phyloP scores from a whole-genome alignment of 2,113 vertebrate species.

The Anthoscopus minutus region DNA sequence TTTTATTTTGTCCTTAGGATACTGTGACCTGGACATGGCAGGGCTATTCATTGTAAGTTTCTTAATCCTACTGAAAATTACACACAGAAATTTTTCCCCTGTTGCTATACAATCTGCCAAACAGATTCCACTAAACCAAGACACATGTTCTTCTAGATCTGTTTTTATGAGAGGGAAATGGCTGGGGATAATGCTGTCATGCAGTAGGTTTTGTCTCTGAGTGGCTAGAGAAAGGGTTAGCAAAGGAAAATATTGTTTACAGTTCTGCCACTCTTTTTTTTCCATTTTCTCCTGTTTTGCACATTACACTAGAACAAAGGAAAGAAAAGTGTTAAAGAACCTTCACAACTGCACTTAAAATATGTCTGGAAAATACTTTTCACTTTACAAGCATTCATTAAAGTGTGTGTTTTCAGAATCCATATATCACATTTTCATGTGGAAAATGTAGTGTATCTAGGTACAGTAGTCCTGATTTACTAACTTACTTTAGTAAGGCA shows the following conservation, averaged over 20 bases:
- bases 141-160: not conserved
- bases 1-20: slow-evolving; percentile 73
- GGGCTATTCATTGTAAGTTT: slow-evolving; percentile 86
- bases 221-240: not conserved
- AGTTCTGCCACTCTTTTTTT: not conserved
- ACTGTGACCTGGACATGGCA: slow-evolving; percentile 99
- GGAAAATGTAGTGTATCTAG: not conserved
- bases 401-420: not conserved
- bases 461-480: not conserved
- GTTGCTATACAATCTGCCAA: not conserved
- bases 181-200: not conserved
- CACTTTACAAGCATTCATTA: not conserved
- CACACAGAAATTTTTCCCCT: not conserved
- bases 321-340: not conserved
- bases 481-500: not conserved
- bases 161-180: not conserved
- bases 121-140: not conserved
- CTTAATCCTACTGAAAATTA: not conserved
- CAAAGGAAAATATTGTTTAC: not conserved
- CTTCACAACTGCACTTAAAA: not conserved
- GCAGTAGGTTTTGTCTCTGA: not conserved
- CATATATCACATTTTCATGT: not conserved
- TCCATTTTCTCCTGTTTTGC: not conserved
- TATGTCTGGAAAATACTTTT: not conserved
- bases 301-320: not conserved